Evolutionary conservation across 2,888 invertebrate genomes (phyloP).

Genomic region (Chrysomela aeneicollis): DNA sequence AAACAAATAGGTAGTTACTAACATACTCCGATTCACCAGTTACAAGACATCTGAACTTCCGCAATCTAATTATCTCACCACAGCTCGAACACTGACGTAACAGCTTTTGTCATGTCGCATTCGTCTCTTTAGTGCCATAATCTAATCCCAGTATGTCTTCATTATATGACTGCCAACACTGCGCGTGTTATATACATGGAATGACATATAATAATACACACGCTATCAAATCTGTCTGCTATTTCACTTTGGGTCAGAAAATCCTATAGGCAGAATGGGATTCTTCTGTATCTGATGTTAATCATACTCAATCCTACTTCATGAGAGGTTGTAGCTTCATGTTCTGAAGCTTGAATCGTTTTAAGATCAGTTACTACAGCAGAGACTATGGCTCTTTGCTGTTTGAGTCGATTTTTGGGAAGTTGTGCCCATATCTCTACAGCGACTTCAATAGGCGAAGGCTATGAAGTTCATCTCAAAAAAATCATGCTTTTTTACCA

Average conservation of each 20-base stretch:
- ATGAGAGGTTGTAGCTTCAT: too few species aligned
- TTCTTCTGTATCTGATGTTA: too few species aligned
- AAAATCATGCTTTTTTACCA: too few species aligned
- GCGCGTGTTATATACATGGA: conserved; percentile 34
- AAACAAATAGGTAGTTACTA: too few species aligned
- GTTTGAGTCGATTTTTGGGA: too few species aligned
- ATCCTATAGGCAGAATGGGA: neutral
- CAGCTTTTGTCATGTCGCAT: conserved; percentile 2
- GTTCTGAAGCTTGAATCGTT: too few species aligned
- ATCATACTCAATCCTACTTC: too few species aligned
- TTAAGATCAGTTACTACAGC: too few species aligned
- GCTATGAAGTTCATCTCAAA: too few species aligned
- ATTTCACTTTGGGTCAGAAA: conserved; percentile 4
- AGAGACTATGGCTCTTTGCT: too few species aligned
- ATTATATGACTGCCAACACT: conserved; percentile 44
- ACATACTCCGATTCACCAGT: neutral
- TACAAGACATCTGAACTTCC: neutral
- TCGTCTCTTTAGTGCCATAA: conserved; percentile 37
- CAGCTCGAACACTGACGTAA: neutral
- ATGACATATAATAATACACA: conserved; percentile 43
- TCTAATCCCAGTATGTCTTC: conserved; percentile 47
- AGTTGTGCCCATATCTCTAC: too few species aligned
- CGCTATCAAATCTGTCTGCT: conserved; percentile 36
- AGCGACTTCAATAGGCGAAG: too few species aligned
- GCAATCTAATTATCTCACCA: neutral